Evolutionary conservation across 2,113 vertebrate species (phyloP).

Genomic region (Garra rufa): DNA sequence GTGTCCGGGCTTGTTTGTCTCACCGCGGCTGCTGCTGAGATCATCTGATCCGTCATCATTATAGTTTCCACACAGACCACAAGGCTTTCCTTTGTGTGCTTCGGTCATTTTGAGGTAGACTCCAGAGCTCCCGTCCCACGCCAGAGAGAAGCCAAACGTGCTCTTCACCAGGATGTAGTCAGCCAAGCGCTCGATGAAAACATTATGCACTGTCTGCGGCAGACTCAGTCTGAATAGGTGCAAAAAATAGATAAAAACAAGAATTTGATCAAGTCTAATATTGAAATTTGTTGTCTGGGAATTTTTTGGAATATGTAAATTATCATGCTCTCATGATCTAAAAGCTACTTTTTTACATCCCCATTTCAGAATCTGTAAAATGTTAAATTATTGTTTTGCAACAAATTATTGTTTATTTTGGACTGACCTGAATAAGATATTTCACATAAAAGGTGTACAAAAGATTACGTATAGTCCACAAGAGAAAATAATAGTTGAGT

Average conservation of each 20-base stretch:
- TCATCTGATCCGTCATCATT: slow-evolving; percentile 91
- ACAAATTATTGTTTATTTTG: too few relatives aligned
- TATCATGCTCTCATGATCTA: too few relatives aligned
- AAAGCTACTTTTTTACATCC: too few relatives aligned
- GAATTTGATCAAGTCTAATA: background rate
- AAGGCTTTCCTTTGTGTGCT: slow-evolving; percentile 87
- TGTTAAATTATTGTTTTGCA: too few relatives aligned
- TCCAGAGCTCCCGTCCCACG: slow-evolving; percentile 95
- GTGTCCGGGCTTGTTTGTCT: slow-evolving; percentile 63
- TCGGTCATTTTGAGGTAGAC: slow-evolving; percentile 95
- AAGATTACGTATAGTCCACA: too few relatives aligned
- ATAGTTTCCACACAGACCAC: slow-evolving; percentile 95
- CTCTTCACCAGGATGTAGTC: slow-evolving; percentile 98
- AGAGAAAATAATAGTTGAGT: too few relatives aligned
- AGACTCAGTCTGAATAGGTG: slow-evolving; percentile 79
- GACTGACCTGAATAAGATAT: too few relatives aligned
- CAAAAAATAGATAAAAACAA: slow-evolving; percentile 25
- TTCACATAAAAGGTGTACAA: too few relatives aligned
- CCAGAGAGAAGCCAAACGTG: slow-evolving; percentile 95
- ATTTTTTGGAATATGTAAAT: too few relatives aligned
- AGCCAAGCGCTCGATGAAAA: slow-evolving; percentile 92
- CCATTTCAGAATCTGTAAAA: too few relatives aligned
- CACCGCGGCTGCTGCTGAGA: slow-evolving; percentile 86
- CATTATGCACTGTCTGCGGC: slow-evolving; percentile 87
- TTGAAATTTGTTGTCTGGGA: background rate